Evolutionary conservation across 1,140 invertebrate genomes (phyloP), one percentile per base, ranked within the genome.

Genomic region (Heliconius melpomene): DNA sequence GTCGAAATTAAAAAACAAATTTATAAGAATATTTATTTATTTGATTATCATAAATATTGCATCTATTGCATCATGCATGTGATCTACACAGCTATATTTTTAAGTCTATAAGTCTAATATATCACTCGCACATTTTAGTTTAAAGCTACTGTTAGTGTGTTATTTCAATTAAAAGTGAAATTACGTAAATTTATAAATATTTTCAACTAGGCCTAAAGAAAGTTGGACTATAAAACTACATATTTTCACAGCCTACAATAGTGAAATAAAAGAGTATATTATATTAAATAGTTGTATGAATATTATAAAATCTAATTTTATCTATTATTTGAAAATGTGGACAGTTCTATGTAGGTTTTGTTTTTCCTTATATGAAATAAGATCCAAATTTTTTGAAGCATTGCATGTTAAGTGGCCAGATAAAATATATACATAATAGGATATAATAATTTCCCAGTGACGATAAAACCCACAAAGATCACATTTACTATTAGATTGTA

Each of bases 71-170:
- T 32, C 32, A 32, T 32, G 32, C 32, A 32, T 66, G 60, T 66
- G 60, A 66, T 60, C 57, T 60, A 60, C 54, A 60, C 26, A 66
- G 60, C 23, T 66, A 26, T 66, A 23, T 23, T 60, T 13, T 66
- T 66, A 66, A 66, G 29, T 29, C 60, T 66, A 66, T 66, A 29
- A 66, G 60, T 66, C 23, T 66, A 66, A 66, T 23, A 60, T 60
- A 60, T 60, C 54, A 60, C 54, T 60, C 9, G 3, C 54, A 60
- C 54, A 60, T 60, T 60, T 60, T 60, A 11, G n/a, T n/a, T 66
- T 66, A 66, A 66, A 66, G 60, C 60, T 66, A 66, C 60, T 66
- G 23, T 26, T 66, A 66, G 60, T 66, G 60, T 66, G 60, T 66
- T 66, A 66, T 66, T 66, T 13, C 29, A 66, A 66, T 29, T n/a